phyloP scores from a whole-genome alignment of 2,797 vertebrate genomes.

The Galago senegalensis region DNA sequence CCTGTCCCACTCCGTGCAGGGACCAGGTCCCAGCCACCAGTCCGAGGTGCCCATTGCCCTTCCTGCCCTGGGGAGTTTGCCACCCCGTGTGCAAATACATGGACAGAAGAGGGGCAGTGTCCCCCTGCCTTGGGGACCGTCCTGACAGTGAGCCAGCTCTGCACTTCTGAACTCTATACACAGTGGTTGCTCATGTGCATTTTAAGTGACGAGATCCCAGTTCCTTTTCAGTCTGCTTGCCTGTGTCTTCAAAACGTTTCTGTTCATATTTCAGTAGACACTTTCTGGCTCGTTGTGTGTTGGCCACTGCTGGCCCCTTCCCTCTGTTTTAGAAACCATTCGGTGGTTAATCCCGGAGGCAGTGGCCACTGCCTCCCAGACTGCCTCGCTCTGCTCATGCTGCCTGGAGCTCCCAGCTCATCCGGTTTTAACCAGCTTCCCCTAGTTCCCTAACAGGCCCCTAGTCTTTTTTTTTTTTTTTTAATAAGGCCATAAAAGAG shows the following conservation, averaged over 20 bases:
- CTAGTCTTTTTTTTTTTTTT: not conserved
- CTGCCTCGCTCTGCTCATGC: not conserved
- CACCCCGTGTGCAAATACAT: accelerated
- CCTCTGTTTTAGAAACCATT: not conserved
- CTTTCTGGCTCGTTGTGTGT: too few species aligned
- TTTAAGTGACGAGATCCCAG: not conserved
- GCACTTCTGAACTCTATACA: accelerated
- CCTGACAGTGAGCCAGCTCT: accelerated
- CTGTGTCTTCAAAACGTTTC: not conserved
- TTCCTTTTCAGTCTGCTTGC: not conserved
- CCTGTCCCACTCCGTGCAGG: not conserved
- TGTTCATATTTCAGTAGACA: not conserved
- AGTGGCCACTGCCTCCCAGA: not conserved
- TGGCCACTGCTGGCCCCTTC: accelerated
- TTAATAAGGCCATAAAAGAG: not conserved
- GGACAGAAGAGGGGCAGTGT: accelerated
- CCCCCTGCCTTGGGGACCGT: accelerated
- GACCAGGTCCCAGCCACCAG: not conserved
- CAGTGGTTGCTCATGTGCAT: accelerated
- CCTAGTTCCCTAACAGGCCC: not conserved
- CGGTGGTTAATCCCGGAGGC: accelerated
- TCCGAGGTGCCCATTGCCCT: accelerated
- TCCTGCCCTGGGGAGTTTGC: not conserved
- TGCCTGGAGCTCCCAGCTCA: accelerated
- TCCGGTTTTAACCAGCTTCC: accelerated